phyloP scores from a whole-genome alignment of 2,888 invertebrate species.

The Belgica antarctica region DNA sequence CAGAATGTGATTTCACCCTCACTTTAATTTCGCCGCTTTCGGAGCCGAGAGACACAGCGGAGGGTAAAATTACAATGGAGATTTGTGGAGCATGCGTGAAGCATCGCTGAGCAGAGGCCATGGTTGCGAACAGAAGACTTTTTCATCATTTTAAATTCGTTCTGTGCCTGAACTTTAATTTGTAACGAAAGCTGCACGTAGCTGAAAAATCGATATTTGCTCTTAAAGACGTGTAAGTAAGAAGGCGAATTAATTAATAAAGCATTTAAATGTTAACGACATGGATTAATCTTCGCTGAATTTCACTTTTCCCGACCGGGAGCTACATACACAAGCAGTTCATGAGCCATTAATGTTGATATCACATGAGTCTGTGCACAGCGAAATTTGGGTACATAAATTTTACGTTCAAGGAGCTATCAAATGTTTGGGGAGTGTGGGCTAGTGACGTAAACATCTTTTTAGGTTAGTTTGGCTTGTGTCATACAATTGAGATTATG shows the following conservation, averaged over 20 bases:
- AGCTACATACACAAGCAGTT: background rate
- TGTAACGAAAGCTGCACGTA: slow-evolving; percentile 11
- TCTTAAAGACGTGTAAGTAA: slow-evolving; percentile 24
- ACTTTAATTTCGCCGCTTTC: background rate
- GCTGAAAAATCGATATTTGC: slow-evolving; percentile 41
- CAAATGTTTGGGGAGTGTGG: background rate
- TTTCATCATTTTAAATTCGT: slow-evolving; percentile 27
- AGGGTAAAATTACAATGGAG: slow-evolving; percentile 32
- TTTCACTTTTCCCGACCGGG: slow-evolving; percentile 13
- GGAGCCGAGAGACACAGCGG: background rate
- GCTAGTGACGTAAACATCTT: no score
- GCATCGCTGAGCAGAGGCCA: slow-evolving; percentile 35
- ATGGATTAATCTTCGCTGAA: slow-evolving; percentile 23
- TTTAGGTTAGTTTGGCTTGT: no score
- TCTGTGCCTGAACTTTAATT: slow-evolving; percentile 36
- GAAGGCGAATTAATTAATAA: slow-evolving; percentile 37
- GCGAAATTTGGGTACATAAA: background rate
- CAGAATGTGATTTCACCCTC: background rate
- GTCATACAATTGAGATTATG: no score
- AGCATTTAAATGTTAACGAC: slow-evolving; percentile 35
- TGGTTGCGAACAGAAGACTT: slow-evolving; percentile 16
- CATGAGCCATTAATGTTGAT: slow-evolving; percentile 33
- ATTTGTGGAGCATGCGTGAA: slow-evolving; percentile 42
- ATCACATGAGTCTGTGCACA: background rate
- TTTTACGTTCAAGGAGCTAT: background rate